These are phyloP conservation scores for Agrochola macilenta DNA, from an alignment of 2,888 invertebrate genomes.

Conservation along the genomic window DNA sequence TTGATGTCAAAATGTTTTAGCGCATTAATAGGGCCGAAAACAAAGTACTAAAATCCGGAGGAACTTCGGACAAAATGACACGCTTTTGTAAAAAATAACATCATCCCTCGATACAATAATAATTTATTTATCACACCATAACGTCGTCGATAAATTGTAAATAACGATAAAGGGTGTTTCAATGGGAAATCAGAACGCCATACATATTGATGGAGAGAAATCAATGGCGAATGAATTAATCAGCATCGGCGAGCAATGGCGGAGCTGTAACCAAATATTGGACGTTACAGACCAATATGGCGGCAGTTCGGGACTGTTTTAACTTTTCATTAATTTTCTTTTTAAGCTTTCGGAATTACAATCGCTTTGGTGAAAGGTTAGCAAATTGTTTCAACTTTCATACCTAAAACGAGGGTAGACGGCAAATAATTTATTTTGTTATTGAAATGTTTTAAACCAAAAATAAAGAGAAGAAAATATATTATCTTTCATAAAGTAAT, in stretches of 20 bases:
- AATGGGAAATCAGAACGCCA: conserved; percentile 27
- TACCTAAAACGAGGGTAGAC: neutral
- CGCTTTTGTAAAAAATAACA: neutral
- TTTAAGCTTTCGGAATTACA: neutral
- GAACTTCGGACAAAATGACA: neutral
- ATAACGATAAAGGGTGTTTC: conserved; percentile 28
- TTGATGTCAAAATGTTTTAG: neutral
- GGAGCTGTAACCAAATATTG: conserved; percentile 20
- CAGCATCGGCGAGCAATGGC: conserved; percentile 27
- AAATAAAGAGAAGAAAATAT: neutral
- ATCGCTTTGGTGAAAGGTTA: neutral
- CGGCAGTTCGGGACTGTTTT: neutral
- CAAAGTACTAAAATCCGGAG: neutral
- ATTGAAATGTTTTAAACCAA: neutral
- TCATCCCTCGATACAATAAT: neutral
- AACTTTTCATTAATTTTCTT: conserved; percentile 10
- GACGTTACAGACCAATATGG: conserved; percentile 33
- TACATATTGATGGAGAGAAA: conserved; percentile 52
- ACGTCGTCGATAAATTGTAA: conserved; percentile 37
- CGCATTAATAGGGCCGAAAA: neutral
- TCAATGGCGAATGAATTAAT: conserved; percentile 58
- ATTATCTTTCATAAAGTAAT: neutral
- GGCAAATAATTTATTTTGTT: neutral
- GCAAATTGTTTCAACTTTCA: neutral
- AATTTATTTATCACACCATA: conserved; percentile 31